These are phyloP conservation scores for Poecilia wingei DNA, from an alignment of 2,797 vertebrate species.

Conservation along the genomic window DNA sequence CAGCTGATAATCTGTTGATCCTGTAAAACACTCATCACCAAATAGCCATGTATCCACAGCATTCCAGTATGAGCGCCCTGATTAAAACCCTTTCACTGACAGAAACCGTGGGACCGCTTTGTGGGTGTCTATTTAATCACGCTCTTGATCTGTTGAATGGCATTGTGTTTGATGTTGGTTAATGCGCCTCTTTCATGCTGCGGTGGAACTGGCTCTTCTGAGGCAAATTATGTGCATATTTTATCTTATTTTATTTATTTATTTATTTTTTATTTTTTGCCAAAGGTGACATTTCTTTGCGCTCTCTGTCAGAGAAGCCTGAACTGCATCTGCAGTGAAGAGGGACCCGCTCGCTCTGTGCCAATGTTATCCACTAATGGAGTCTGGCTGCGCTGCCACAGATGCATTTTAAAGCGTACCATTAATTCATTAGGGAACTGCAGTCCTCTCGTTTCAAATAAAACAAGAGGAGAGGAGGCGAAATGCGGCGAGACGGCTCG, in stretches of 20 bases:
- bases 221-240: constrained; percentile 79
- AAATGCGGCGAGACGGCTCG: constrained; percentile 24
- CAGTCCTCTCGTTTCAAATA: constrained; percentile 56
- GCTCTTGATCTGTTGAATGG: constrained; percentile 76
- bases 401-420: constrained; percentile 65
- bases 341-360: constrained; percentile 49
- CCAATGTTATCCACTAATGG: constrained; percentile 79
- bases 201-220: constrained; percentile 70
- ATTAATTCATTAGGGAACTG: constrained; percentile 77
- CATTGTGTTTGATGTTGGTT: constrained; percentile 72
- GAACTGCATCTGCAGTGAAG: constrained; percentile 23
- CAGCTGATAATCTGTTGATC: constrained; percentile 50
- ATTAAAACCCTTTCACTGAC: constrained; percentile 57
- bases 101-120: constrained; percentile 65
- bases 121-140: constrained; percentile 71
- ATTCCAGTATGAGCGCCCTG: constrained; percentile 64
- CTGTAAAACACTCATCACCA: constrained; percentile 38
- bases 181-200: constrained; percentile 71
- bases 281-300: constrained; percentile 76
- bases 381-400: constrained; percentile 65
- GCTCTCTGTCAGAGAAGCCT: constrained; percentile 24
- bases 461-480: constrained; percentile 39
- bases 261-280: constrained; percentile 6
- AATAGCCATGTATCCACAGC: constrained; percentile 46
- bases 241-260: constrained; percentile 3